Percentiles rank a stretch among this genome's conserved stretches.
Evolutionary conservation across 2,113 vertebrate species (phyloP).

Genomic region (Gallinago paraguaiae): DNA sequence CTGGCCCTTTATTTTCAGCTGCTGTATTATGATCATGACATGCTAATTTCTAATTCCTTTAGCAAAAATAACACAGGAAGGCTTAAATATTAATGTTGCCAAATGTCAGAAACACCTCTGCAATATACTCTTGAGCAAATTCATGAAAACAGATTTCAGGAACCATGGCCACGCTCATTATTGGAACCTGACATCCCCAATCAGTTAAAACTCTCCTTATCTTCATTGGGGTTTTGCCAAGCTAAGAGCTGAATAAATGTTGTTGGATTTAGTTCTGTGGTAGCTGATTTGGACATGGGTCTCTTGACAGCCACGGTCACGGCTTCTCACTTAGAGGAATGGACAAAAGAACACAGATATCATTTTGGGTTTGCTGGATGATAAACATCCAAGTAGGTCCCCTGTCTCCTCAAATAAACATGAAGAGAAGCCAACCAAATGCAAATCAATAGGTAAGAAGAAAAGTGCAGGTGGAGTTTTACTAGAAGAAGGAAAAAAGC

Average conservation of each 20-base stretch:
- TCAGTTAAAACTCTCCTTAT: slow-evolving; percentile 27
- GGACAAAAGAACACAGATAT: not conserved
- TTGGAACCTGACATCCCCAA: slow-evolving; percentile 6
- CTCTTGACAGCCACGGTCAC: not conserved
- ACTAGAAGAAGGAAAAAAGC: not conserved
- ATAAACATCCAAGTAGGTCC: not conserved
- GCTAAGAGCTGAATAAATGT: not conserved
- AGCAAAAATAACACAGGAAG: slow-evolving; percentile 52
- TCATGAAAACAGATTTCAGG: slow-evolving; percentile 13
- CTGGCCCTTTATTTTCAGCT: slow-evolving; percentile 40
- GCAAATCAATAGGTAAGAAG: not conserved
- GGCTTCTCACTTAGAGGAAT: not conserved
- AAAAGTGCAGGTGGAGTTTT: not conserved
- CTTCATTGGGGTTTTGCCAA: not conserved
- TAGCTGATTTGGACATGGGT: not conserved
- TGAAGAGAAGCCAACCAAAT: not conserved
- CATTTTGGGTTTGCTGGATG: not conserved
- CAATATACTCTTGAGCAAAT: slow-evolving; percentile 4
- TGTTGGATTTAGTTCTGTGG: not conserved
- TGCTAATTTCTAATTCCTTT: slow-evolving; percentile 49
- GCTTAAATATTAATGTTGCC: slow-evolving; percentile 58
- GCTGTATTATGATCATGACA: slow-evolving; percentile 18
- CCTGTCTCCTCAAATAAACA: not conserved
- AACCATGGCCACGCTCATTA: not conserved
- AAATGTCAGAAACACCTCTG: slow-evolving; percentile 58